These are phyloP conservation scores for Sycobia sp. DNA, from an alignment of 1,140 invertebrate genomes.

Conservation along the genomic window DNA sequence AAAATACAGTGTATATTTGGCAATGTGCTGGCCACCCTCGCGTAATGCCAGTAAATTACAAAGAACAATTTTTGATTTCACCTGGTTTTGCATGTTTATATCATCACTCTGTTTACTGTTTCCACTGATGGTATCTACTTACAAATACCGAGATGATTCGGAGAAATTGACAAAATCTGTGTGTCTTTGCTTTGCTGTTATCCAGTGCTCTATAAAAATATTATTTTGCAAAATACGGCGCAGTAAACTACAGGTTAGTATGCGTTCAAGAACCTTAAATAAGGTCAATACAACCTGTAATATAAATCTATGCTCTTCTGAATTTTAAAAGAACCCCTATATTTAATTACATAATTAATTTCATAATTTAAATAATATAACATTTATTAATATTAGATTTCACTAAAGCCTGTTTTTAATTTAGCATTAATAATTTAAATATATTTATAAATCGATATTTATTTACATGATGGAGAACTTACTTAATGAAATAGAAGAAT, in stretches of 20 bases:
- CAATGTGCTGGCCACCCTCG: constrained; percentile 27
- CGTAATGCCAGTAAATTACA: constrained; percentile 18
- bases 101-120: constrained; percentile 20
- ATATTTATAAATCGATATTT: not conserved
- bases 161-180: constrained; percentile 25
- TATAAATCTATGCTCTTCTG: not conserved
- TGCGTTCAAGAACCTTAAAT: not conserved
- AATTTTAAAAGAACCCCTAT: no score
- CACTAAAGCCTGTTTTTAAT: no score
- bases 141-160: constrained; percentile 15
- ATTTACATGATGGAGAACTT: constrained; percentile 30
- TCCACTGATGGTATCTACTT: constrained; percentile 9
- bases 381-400: no score
- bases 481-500: constrained; percentile 37
- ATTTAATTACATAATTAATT: no score
- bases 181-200: constrained; percentile 16
- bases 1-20: constrained; percentile 13
- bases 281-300: not conserved
- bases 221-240: constrained; percentile 18
- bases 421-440: no score
- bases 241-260: constrained; percentile 36
- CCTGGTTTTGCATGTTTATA: constrained; percentile 13
- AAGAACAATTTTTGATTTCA: constrained; percentile 23
- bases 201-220: constrained; percentile 27
- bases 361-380: no score